Base-by-base conservation (phyloP, 2,797 vertebrate genomes). In the Coilia nasus region DNA sequence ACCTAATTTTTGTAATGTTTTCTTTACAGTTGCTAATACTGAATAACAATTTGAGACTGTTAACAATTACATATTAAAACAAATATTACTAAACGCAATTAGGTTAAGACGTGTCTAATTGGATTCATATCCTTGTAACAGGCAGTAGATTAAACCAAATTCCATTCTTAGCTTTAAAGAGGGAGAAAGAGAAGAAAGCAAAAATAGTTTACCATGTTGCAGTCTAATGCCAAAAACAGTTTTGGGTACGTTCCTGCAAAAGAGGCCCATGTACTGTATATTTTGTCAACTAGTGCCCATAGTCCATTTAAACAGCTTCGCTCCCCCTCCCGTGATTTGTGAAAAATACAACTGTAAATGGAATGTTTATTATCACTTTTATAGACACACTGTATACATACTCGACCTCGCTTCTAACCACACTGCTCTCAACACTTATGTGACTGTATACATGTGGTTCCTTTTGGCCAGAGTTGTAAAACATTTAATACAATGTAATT, bases 171-270 rank as follows among this genome's bases (percentile, higher is more conserved):
- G 17, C 21, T 21, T 59, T 19, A 59, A 7, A 59, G 50, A 14
- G 50, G 50, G 50, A 54, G 50, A 59, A 21, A 59, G 17, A 59
- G 19, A 59, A 21, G 71, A 41, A 78, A 44, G 50, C 17, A 44
- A 21, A 31, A 41, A 78, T 78, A 12, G 17, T 78, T 78, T 44
- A 44, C 71, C 35, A 44, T 78, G 17, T 44, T 19, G 31, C 44
- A 19, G 31, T 78, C 71, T 78, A 41, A 41, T 78, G 71, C 71
- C 71, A 78, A 44, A 41, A 78, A 78, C 71, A 44, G 71, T 35
- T 12, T 25, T 25, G 50, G 10, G 50, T 54, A 15, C 2, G 10
- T 35, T 78, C 0, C 71, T 44, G 12, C 35, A 44, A 7, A 3
- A 21, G 71, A 78, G 41, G 71, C 31, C 17, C 31, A 78, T 41